Evolutionary conservation across 2,888 invertebrate genomes (phyloP).

Genomic region (Cylloceria caligata): DNA sequence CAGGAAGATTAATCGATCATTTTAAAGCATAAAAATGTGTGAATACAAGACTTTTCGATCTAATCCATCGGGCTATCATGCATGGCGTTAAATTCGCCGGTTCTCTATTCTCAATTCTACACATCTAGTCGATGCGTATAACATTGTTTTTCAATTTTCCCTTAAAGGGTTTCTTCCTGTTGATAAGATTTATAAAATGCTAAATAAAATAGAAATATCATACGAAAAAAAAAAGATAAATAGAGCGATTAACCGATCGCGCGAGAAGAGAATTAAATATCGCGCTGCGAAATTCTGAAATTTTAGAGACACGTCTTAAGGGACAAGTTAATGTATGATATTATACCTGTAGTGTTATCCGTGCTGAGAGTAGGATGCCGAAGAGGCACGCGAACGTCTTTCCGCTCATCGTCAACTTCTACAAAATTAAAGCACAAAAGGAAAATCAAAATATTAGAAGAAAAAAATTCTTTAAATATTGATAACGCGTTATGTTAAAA

Average conservation of each 20-base stretch:
- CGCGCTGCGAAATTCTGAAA: not conserved
- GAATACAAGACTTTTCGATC: not conserved
- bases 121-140: not conserved
- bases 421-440: slow-evolving; percentile 41
- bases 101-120: not conserved
- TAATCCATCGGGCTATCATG: not conserved
- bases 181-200: not conserved
- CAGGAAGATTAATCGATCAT: not conserved
- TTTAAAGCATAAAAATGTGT: not conserved
- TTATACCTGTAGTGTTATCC: slow-evolving; percentile 70
- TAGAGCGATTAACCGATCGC: not conserved
- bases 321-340: not conserved
- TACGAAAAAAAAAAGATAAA: not conserved
- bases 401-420: slow-evolving; percentile 57
- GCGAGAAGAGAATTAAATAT: not conserved
- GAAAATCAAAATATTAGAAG: not conserved
- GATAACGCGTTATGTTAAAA: too few relatives aligned
- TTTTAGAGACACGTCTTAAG: too few relatives aligned
- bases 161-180: not conserved
- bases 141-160: not conserved
- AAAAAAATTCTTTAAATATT: not conserved
- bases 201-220: too few relatives aligned
- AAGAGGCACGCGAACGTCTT: slow-evolving; percentile 63
- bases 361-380: slow-evolving; percentile 65
- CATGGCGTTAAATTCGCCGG: not conserved